Conservation (phyloP, 2,888 invertebrate species). For the Spialia ferax region DNA sequence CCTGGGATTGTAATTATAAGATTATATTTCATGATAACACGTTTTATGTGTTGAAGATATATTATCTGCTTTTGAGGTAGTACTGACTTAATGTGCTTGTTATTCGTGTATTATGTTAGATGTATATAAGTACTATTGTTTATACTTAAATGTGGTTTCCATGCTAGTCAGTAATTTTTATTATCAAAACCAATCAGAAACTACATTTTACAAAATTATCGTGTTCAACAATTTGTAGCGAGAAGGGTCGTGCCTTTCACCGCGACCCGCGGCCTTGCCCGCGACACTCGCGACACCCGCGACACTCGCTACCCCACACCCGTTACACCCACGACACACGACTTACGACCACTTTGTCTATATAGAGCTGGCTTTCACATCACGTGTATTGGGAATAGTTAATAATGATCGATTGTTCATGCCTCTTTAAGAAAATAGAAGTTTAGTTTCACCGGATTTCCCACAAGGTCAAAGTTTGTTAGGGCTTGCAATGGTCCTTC, state of each 20-base stretch:
- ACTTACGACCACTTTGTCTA: no score
- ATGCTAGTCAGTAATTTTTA: background rate
- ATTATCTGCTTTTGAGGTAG: constrained; percentile 4
- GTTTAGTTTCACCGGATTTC: no score
- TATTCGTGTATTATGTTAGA: no score
- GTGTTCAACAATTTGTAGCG: constrained; percentile 12
- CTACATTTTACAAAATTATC: background rate
- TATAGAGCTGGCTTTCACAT: background rate
- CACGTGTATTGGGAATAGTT: no score
- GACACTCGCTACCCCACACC: background rate
- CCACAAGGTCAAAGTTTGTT: no score
- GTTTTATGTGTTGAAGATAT: constrained; percentile 18
- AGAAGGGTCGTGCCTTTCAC: constrained; percentile 37
- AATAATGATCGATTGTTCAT: no score
- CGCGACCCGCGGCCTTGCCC: constrained; percentile 16
- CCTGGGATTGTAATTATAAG: constrained; percentile 7
- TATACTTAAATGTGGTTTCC: no score
- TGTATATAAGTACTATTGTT: no score
- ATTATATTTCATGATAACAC: constrained; percentile 21
- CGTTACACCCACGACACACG: no score
- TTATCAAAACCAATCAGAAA: background rate
- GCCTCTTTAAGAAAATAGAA: no score
- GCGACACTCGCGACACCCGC: background rate
- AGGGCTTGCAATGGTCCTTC: no score
- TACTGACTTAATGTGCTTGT: constrained; percentile 1